Evolutionary conservation across 2,888 invertebrate species (phyloP).

Genomic region (Thymelicus sylvestris): DNA sequence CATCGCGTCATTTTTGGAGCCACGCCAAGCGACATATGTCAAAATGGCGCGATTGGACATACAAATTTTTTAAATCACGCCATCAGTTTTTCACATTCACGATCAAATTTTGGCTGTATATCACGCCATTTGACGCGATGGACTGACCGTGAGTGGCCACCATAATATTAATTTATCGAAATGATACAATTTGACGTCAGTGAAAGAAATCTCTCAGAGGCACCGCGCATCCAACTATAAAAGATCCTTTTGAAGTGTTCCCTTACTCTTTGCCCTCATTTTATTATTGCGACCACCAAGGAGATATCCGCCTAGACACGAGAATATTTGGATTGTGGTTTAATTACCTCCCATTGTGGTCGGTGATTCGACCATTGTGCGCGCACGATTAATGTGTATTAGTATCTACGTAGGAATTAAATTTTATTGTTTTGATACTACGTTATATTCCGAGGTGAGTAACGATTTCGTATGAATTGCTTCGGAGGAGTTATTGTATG

Average conservation of each 20-base stretch:
- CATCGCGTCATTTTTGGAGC: no score
- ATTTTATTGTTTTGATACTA: conserved; percentile 35
- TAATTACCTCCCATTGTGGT: conserved; percentile 82
- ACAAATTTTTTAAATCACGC: no score
- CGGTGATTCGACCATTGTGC: conserved; percentile 59
- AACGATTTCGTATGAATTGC: conserved; percentile 28
- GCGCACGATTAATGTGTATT: conserved; percentile 44
- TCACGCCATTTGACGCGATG: no score
- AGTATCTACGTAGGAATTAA: conserved; percentile 37
- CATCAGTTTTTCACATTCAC: no score
- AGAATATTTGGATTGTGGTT: conserved; percentile 78
- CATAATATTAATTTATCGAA: no score
- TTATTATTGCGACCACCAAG: conserved; percentile 78
- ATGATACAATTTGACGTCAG: no score
- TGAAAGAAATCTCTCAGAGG: conserved; percentile 46
- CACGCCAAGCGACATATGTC: no score
- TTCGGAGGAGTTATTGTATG: conserved; percentile 11
- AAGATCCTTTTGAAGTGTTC: neutral
- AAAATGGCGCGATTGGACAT: no score
- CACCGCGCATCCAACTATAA: neutral
- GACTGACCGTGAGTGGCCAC: no score
- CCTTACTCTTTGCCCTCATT: conserved; percentile 55
- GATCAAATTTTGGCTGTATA: no score
- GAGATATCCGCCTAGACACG: conserved; percentile 71
- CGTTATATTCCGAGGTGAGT: conserved; percentile 20